Evolutionary conservation across 2,113 vertebrate species (phyloP).

Genomic region (Progne subis): DNA sequence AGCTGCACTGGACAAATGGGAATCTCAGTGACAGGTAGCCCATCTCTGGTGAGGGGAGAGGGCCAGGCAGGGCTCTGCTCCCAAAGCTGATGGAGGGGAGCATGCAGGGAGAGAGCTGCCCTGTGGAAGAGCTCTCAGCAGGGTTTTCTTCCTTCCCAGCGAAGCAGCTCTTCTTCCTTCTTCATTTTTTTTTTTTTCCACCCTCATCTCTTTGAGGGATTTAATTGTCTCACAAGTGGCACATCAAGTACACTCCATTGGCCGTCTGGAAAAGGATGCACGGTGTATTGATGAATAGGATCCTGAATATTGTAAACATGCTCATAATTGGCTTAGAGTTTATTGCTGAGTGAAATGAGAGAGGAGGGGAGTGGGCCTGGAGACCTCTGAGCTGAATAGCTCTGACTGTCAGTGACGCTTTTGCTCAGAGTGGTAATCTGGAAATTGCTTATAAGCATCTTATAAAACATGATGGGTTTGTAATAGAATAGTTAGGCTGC

Average conservation of each 20-base stretch:
- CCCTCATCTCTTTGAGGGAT: slow-evolving; percentile 50
- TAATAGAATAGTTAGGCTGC: not conserved
- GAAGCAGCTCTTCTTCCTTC: slow-evolving; percentile 16
- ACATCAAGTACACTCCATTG: slow-evolving; percentile 35
- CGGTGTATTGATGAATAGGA: slow-evolving; percentile 15
- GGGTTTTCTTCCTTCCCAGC: not conserved
- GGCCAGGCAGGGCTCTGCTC: not conserved
- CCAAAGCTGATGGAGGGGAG: not conserved
- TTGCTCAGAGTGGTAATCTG: not conserved
- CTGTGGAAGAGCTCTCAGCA: not conserved
- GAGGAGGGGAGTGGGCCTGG: slow-evolving; percentile 35
- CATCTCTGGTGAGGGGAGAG: not conserved
- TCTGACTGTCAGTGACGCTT: not conserved
- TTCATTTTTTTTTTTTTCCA: not conserved
- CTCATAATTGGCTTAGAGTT: slow-evolving; percentile 44
- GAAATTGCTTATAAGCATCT: slow-evolving; percentile 41
- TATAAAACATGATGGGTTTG: slow-evolving; percentile 38
- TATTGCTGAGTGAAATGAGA: slow-evolving; percentile 60
- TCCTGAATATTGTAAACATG: slow-evolving; percentile 51
- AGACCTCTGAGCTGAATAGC: slow-evolving; percentile 62
- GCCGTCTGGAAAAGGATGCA: not conserved
- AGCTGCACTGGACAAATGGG: not conserved
- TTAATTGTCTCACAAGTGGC: slow-evolving; percentile 65
- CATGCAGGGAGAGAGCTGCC: not conserved
- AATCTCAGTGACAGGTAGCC: not conserved